Evolutionary conservation across 23 tunicate species (phyloP), one percentile per base, ranked within the genome.

Genomic region (Styela clava): DNA sequence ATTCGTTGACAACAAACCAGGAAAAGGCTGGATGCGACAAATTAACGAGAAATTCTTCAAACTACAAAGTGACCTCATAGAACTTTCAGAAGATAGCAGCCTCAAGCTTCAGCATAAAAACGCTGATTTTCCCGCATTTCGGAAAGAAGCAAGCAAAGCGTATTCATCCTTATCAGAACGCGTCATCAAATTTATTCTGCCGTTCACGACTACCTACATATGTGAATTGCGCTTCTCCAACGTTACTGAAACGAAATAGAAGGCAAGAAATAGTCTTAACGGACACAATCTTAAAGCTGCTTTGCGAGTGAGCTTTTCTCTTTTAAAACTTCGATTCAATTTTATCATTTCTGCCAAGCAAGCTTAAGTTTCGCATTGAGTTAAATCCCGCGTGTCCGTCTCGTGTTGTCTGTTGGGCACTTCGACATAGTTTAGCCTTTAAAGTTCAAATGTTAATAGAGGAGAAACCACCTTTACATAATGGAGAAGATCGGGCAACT

Each of bases 31-130:
- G n/a, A n/a, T n/a, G n/a, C n/a, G n/a, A n/a, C n/a, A n/a, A n/a
- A n/a, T n/a, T n/a, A n/a, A n/a, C n/a, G n/a, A n/a, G n/a, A n/a
- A n/a, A n/a, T n/a, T n/a, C n/a, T n/a, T n/a, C n/a, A n/a, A n/a
- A n/a, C n/a, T n/a, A n/a, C n/a, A 82, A 70, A 36, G 69, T 82
- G 26, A 82, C n/a, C 85, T 82, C 85, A 82, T 82, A 2, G 85
- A 82, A 21, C 81, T 82, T 82, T 82, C 78, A 68, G 85, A 82
- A 34, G 81, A 73, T 70, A 82, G 85, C 85, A 34, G 21, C 16
- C 81, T 82, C 81, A 82, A 82, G 63, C 85, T 73, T 35, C 28
- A 31, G 7, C 69, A 82, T 82, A 78, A 82, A 82, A 78, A 73
- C 69, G 81, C 64, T 61, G 63, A 82, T 73, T 63, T 82, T 71